These are phyloP conservation scores for Speoplatyrhinus poulsoni DNA, from an alignment of 2,113 vertebrate species.

Conservation along the genomic window DNA sequence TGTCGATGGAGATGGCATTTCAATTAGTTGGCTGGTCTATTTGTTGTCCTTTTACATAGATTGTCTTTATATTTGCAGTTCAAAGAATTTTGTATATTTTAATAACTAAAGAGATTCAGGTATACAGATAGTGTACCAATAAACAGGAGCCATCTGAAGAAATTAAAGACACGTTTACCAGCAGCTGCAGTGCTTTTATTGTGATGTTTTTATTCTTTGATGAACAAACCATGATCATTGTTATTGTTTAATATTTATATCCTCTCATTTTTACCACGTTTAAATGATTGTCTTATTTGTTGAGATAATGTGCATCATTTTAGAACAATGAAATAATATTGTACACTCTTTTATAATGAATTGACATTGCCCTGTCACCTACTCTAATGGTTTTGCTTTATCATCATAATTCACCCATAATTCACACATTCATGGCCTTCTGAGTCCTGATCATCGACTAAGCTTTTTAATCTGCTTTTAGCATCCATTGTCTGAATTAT, in stretches of 20 bases:
- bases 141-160: not conserved
- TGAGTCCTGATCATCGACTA: slow-evolving; percentile 31
- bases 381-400: slow-evolving; percentile 7
- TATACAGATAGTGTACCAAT: too few species aligned
- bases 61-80: not conserved
- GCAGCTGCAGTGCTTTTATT: not conserved
- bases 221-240: not conserved
- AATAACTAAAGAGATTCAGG: not conserved
- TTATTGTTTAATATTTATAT: not conserved
- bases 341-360: not conserved
- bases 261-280: not conserved
- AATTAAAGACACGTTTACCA: not conserved
- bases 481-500: slow-evolving; percentile 39
- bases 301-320: not conserved
- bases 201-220: not conserved
- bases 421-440: slow-evolving; percentile 9
- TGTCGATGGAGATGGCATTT: slow-evolving; percentile 7
- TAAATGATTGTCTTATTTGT: not conserved
- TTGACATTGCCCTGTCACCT: not conserved
- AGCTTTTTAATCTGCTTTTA: slow-evolving; percentile 58
- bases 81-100: not conserved
- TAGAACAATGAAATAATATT: not conserved
- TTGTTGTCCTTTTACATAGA: slow-evolving; percentile 14
- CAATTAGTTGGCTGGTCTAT: slow-evolving; percentile 34
- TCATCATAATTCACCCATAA: slow-evolving; percentile 41